A percentile compares a stretch with the other conserved stretches of the same genome.
Conservation (phyloP, 2,113 vertebrate genomes). For the Notiomystis cincta region DNA sequence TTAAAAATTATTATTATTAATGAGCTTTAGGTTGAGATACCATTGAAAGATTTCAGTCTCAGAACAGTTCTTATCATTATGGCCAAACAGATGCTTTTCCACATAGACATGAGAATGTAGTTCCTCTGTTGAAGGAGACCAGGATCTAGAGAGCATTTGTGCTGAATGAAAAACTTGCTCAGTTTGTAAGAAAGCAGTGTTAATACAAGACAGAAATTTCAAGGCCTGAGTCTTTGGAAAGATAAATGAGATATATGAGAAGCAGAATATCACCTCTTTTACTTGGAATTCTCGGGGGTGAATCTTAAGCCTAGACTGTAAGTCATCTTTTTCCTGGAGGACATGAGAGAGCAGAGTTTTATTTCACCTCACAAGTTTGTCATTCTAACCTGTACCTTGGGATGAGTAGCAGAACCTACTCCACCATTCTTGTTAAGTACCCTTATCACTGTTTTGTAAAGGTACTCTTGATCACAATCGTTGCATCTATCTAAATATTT, state of each 20-base stretch:
- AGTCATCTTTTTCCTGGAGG: neutral
- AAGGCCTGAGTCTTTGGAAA: neutral
- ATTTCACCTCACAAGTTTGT: neutral
- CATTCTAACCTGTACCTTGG: neutral
- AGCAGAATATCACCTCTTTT: neutral
- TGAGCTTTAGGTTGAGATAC: neutral
- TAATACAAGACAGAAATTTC: neutral
- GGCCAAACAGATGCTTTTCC: neutral
- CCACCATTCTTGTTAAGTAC: neutral
- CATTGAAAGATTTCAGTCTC: neutral
- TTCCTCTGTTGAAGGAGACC: neutral
- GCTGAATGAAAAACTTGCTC: neutral
- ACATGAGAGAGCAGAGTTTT: neutral
- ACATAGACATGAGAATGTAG: neutral
- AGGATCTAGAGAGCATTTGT: neutral
- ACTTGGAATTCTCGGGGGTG: neutral
- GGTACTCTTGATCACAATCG: neutral
- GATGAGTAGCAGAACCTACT: neutral
- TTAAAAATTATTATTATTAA: neutral
- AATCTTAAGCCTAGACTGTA: fast-evolving
- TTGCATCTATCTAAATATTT: neutral
- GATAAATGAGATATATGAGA: neutral
- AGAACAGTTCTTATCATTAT: neutral
- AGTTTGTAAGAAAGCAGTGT: neutral
- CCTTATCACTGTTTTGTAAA: neutral